Conservation (phyloP, 2,888 invertebrate genomes). For the Polydrusus tereticollis region DNA sequence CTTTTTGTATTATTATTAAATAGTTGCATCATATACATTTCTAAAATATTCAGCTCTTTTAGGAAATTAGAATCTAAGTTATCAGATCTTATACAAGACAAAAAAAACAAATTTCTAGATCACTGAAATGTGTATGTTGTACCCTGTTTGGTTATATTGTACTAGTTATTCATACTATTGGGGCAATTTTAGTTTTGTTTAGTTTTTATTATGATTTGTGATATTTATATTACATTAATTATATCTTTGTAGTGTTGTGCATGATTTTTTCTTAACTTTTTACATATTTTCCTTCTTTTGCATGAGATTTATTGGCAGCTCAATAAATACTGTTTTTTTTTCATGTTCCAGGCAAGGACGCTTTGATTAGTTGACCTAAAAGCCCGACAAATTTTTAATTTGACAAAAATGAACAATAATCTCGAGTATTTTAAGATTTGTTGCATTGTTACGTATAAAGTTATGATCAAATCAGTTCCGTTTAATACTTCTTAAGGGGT, state of each 20-base stretch:
- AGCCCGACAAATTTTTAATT: not conserved
- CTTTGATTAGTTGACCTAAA: conserved; percentile 45
- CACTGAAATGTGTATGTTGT: not conserved
- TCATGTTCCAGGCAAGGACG: conserved; percentile 56
- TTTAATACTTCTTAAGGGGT: conserved; percentile 4
- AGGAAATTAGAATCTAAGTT: too few species aligned
- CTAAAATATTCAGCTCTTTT: not conserved
- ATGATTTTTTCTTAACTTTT: conserved; percentile 36
- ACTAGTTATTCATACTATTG: not conserved
- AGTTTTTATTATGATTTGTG: not conserved
- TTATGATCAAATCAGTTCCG: not conserved
- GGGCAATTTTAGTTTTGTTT: conserved; percentile 6
- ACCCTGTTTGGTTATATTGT: not conserved
- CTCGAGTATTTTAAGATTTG: not conserved
- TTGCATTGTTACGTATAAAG: not conserved
- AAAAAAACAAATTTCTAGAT: too few species aligned
- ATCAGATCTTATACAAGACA: too few species aligned
- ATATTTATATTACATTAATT: not conserved
- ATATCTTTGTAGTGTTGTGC: conserved; percentile 3
- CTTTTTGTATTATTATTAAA: conserved; percentile 3
- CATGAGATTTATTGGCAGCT: conserved; percentile 6
- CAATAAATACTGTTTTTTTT: not conserved
- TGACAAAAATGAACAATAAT: conserved; percentile 8
- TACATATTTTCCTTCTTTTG: conserved; percentile 16
- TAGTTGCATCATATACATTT: conserved; percentile 6